Percentiles rank a stretch among this genome's conserved stretches.
Evolutionary conservation across 2,888 invertebrate genomes (phyloP).

Genomic region (Heteropelma amictum): DNA sequence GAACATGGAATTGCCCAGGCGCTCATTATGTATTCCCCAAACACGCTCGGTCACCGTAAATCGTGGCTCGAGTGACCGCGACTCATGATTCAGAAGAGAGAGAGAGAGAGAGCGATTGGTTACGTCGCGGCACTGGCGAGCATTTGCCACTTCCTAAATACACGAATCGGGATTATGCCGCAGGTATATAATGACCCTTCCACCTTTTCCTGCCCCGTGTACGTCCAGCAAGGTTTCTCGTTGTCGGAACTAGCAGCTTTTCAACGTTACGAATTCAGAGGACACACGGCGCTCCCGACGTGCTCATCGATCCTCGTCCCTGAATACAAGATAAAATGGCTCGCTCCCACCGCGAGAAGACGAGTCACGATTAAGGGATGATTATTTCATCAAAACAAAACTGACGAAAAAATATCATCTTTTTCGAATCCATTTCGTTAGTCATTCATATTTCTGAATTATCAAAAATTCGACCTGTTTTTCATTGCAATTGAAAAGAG

Average conservation of each 20-base stretch:
- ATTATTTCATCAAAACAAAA: no score
- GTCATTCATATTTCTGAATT: no score
- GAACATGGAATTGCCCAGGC: conserved; percentile 60
- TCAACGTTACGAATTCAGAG: conserved; percentile 47
- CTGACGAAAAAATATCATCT: no score
- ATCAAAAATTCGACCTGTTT: no score
- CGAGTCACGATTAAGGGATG: not conserved
- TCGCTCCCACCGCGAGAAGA: no score
- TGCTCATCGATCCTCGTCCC: conserved; percentile 27
- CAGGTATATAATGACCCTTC: not conserved
- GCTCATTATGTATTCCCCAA: conserved; percentile 68
- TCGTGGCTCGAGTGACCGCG: conserved; percentile 65
- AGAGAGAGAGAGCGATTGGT: conserved; percentile 18
- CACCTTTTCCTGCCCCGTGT: not conserved
- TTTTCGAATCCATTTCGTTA: no score
- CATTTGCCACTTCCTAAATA: conserved; percentile 45
- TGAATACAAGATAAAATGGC: not conserved
- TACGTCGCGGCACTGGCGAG: conserved; percentile 4
- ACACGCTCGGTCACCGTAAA: conserved; percentile 69
- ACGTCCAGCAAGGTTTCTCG: conserved; percentile 12
- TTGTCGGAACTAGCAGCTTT: conserved; percentile 30
- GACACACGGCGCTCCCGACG: conserved; percentile 10
- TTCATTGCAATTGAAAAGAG: no score
- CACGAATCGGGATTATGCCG: conserved; percentile 31
- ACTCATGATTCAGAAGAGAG: conserved; percentile 45